Percentiles rank a stretch among this genome's conserved stretches.
phyloP scores from a whole-genome alignment of 2,113 vertebrate species.

The Regulus satrapa region DNA sequence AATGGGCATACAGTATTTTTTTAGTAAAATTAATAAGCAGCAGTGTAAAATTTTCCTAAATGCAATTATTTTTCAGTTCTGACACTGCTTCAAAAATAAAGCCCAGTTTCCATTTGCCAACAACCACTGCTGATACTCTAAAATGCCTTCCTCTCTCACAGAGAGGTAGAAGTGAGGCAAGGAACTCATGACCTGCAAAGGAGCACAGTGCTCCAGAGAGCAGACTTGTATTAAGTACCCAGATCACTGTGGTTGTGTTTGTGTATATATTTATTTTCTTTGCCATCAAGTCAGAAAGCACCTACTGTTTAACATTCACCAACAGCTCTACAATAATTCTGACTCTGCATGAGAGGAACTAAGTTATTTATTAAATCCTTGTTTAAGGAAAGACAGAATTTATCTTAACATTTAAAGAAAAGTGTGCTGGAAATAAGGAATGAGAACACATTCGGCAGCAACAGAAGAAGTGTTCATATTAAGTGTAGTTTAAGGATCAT shows the following conservation, averaged over 20 bases:
- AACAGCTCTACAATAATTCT: not conserved
- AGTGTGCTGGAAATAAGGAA: not conserved
- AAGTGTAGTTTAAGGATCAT: not conserved
- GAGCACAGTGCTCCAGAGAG: not conserved
- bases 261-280: not conserved
- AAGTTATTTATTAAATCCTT: not conserved
- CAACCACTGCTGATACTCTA: not conserved
- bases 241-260: not conserved
- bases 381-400: not conserved
- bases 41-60: not conserved
- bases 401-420: not conserved
- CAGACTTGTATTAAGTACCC: not conserved
- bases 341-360: not conserved
- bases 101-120: not conserved
- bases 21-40: not conserved
- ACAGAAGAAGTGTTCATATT: not conserved
- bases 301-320: not conserved
- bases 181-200: not conserved
- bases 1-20: fast-evolving
- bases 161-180: not conserved
- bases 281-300: not conserved
- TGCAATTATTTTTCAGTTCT: not conserved
- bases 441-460: not conserved
- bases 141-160: not conserved
- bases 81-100: not conserved